Evolutionary conservation across 2,888 invertebrate genomes (phyloP), one percentile per base, ranked within the genome.

Genomic region (Busseola fusca): DNA sequence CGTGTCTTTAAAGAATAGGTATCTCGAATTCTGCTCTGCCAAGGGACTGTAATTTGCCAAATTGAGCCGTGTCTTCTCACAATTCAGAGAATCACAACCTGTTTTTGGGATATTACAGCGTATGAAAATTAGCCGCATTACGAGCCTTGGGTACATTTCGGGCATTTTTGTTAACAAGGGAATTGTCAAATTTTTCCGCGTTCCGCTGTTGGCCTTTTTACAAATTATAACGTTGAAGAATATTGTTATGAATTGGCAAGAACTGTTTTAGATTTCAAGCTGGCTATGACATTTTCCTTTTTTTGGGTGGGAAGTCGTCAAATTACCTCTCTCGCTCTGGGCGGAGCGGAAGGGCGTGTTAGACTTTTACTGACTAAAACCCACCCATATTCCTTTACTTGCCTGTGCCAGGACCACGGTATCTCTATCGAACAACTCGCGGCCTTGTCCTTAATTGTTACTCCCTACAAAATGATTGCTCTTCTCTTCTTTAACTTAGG

Each of bases 41-140:
- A 80, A 76, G 67, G 74, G 75, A 64, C 69, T 78, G 72, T 81
- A 81, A 84, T 87, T 87, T 78, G 71, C 69, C 70, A 86, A 86
- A 87, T 84, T 83, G 82, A 80, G 78, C 76, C 78, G 73, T 80
- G 74, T 80, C 58, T 59, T 60, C 42, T 58, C 67, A 54, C 50
- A 25, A 63, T 76, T 69, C 64, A 21, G 54, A 40, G 64, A 72
- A 69, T 74, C 73, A 70, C 65, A 66, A 56, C 42, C 59, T 71
- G 69, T 78, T 64, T 74, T 64, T 69, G 59, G 56, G 42, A 71
- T 64, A 72, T 69, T 34, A 68, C 59, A 58, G 40, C 62, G 72
- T 64, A 72, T 74, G 72, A 58, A 78, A 78, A 79, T 79, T 70
- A 57, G 75, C 60, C 64, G 25, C 52, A 78, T 76, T 67, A 81